phyloP scores from a whole-genome alignment of 2,797 vertebrate genomes.

The Orestias chungarensis region DNA sequence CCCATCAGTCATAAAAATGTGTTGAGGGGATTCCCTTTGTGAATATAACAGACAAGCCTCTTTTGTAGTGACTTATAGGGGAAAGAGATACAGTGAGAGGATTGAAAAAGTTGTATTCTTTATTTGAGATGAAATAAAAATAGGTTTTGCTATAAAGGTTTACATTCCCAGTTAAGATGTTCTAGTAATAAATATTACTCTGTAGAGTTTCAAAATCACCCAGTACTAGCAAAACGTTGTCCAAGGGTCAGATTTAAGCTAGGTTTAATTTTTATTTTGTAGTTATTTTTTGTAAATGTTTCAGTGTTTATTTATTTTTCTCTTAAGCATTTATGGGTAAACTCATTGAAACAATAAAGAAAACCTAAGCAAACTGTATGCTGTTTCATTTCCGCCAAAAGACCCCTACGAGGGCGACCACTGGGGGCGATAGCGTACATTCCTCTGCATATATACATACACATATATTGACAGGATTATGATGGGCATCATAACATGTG shows the following conservation, averaged over 20 bases:
- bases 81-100: background rate
- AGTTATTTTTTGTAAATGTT: conserved; percentile 2
- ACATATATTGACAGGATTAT: no score
- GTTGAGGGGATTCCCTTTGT: conserved; percentile 36
- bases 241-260: conserved; percentile 6
- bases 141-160: conserved; percentile 32
- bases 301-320: background rate
- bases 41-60: conserved; percentile 19
- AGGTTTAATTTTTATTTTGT: background rate
- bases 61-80: conserved; percentile 5
- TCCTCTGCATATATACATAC: no score
- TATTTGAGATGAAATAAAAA: conserved; percentile 28
- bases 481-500: no score
- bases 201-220: conserved; percentile 5
- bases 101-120: conserved; percentile 10
- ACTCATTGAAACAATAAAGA: background rate
- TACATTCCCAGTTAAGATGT: conserved; percentile 11
- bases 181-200: conserved; percentile 10
- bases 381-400: no score
- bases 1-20: conserved; percentile 20
- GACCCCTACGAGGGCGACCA: no score
- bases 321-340: background rate
- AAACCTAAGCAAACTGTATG: background rate
- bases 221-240: background rate
- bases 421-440: no score